Evolutionary conservation across 1,140 invertebrate genomes (phyloP), one percentile per base, ranked within the genome.

Genomic region (Euura lappo): DNA sequence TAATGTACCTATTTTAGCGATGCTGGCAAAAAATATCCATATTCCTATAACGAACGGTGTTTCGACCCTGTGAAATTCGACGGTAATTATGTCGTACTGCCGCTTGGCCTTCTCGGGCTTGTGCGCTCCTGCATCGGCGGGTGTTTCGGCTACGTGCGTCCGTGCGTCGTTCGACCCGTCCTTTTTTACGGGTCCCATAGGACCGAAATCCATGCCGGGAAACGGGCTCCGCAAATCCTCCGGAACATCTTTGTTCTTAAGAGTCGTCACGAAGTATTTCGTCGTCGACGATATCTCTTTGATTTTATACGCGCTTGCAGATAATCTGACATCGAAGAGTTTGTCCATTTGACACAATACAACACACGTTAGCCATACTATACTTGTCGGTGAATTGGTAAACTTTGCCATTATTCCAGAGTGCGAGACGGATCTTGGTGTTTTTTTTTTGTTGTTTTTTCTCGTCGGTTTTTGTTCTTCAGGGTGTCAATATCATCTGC

Each of bases 11-110:
- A 98, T 98, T 92, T 98, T 98, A 3, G 96, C 96, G 78, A 98
- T 88, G 84, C 95, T 97, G 42, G 96, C 96, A 79, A 96, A 96
- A 78, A 98, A 94, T 79, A 98, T 97, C 97, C 97, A 98, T 72
- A 98, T 88, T 7, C 95, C 95, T 75, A 98, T 98, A 76, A 98
- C 92, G 84, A 98, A 97, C 0, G 97, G 96, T 3, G 95, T 95
- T 85, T 97, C 94, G 0, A 98, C 96, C 44, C 95, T 88, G 73
- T 92, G 91, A 84, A 98, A 98, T 76, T 98, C 95, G 74, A 97
- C 93, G 11, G 91, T 91, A 13, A 94, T 92, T 65, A 98, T 91
- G 44, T 93, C 92, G 81, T 94, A 94, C 68, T 91, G 79, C 69
- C 89, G 86, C 44, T 85, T 71, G 13, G 80, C 71, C 28, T 75